A percentile compares a stretch with the other conserved stretches of the same genome.
Evolutionary conservation across 1,140 invertebrate species (phyloP).

Genomic region (Holotrichia oblita): DNA sequence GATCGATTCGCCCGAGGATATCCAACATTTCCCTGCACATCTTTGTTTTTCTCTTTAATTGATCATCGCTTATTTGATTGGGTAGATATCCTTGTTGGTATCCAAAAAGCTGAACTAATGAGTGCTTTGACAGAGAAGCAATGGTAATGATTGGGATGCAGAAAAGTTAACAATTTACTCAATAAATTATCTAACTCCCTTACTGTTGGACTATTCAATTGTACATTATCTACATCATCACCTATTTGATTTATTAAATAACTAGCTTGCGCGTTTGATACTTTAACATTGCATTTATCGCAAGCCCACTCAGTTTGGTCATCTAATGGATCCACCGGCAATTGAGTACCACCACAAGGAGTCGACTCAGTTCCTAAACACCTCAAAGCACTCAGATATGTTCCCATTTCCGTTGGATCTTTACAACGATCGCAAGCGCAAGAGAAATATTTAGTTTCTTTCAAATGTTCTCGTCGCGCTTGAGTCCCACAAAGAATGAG

Average conservation of each 20-base stretch:
- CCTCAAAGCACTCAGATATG: slow-evolving; percentile 77
- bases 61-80: slow-evolving; percentile 65
- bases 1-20: slow-evolving; percentile 73
- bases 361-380: slow-evolving; percentile 67
- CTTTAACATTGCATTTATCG: slow-evolving; percentile 69
- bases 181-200: slow-evolving; percentile 70
- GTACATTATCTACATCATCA: slow-evolving; percentile 75
- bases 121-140: slow-evolving; percentile 81
- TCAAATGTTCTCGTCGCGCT: slow-evolving; percentile 78
- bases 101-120: slow-evolving; percentile 79
- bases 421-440: slow-evolving; percentile 78
- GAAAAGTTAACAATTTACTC: slow-evolving; percentile 70
- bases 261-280: slow-evolving; percentile 66
- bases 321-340: slow-evolving; percentile 74
- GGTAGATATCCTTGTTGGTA: slow-evolving; percentile 69
- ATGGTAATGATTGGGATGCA: slow-evolving; percentile 85
- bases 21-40: slow-evolving; percentile 75
- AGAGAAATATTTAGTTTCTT: slow-evolving; percentile 82
- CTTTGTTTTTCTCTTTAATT: slow-evolving; percentile 70
- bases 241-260: slow-evolving; percentile 75
- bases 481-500: slow-evolving; percentile 85
- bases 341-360: slow-evolving; percentile 71
- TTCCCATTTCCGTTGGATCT: slow-evolving; percentile 81
- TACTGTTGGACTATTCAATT: slow-evolving; percentile 68
- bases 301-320: slow-evolving; percentile 79